phyloP scores from a whole-genome alignment of 2,113 vertebrate species.

The Pseudorectes ferrugineus region DNA sequence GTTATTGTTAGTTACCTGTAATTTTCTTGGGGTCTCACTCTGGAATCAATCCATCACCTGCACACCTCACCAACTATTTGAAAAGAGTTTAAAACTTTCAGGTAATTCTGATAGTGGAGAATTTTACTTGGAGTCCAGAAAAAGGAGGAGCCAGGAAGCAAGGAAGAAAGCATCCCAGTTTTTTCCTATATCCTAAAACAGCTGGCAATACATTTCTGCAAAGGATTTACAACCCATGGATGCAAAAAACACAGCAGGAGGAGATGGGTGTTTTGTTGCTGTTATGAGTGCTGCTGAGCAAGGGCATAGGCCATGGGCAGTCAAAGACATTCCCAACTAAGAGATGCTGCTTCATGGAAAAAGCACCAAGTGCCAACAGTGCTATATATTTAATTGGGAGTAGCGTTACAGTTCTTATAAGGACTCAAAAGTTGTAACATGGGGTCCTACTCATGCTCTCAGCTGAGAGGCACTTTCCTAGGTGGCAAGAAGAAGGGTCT shows the following conservation, averaged over 20 bases:
- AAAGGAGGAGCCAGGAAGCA: background rate
- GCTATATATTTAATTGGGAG: background rate
- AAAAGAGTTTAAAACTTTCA: background rate
- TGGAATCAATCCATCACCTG: background rate
- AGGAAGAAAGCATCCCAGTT: background rate
- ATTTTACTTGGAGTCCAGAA: background rate
- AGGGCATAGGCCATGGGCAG: accelerated
- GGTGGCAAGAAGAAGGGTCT: background rate
- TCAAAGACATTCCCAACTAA: background rate
- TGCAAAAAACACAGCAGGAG: accelerated
- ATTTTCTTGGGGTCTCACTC: too few species aligned
- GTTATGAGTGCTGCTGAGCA: background rate
- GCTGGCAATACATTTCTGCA: background rate
- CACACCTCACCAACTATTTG: background rate
- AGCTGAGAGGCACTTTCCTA: background rate
- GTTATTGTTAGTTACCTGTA: background rate
- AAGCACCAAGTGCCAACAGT: background rate
- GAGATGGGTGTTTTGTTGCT: background rate
- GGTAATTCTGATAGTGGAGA: background rate
- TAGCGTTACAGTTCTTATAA: background rate
- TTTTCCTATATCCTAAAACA: background rate
- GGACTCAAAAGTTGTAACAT: background rate
- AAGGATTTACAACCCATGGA: background rate
- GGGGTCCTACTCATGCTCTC: background rate
- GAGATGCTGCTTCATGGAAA: background rate